Percentiles rank a stretch among this genome's conserved stretches.
Conservation (phyloP, 2,797 vertebrate genomes). For the Vultur gryphus region DNA sequence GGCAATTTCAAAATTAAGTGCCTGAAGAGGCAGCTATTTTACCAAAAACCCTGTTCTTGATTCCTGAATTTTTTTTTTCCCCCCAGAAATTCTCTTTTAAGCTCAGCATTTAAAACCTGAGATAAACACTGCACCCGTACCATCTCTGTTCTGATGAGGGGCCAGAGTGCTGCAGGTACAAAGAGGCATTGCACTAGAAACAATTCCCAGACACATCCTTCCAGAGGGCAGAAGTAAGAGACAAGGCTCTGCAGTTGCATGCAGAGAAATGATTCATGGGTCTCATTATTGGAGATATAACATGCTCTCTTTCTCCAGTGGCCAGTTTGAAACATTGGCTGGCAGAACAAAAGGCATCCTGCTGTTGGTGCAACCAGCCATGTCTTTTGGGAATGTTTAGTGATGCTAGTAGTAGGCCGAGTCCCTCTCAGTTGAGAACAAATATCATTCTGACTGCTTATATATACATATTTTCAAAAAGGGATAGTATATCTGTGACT, state of each 20-base stretch:
- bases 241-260: not conserved
- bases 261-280: not conserved
- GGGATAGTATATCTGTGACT: not conserved
- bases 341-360: not conserved
- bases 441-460: not conserved
- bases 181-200: not conserved
- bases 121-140: not conserved
- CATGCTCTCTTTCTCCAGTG: not conserved
- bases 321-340: not conserved
- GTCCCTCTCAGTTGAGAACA: not conserved
- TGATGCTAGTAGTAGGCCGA: not conserved
- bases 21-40: not conserved
- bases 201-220: not conserved
- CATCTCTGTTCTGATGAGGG: not conserved
- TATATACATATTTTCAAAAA: not conserved
- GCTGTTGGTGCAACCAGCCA: not conserved
- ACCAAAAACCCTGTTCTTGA: not conserved
- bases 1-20: not conserved
- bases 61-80: not conserved
- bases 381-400: not conserved
- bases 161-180: not conserved
- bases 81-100: not conserved
- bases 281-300: not conserved
- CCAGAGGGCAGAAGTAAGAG: not conserved
- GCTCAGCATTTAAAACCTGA: not conserved